These are phyloP conservation scores for Neodontobutis hainanensis DNA, from an alignment of 2,113 vertebrate genomes.

Conservation along the genomic window DNA sequence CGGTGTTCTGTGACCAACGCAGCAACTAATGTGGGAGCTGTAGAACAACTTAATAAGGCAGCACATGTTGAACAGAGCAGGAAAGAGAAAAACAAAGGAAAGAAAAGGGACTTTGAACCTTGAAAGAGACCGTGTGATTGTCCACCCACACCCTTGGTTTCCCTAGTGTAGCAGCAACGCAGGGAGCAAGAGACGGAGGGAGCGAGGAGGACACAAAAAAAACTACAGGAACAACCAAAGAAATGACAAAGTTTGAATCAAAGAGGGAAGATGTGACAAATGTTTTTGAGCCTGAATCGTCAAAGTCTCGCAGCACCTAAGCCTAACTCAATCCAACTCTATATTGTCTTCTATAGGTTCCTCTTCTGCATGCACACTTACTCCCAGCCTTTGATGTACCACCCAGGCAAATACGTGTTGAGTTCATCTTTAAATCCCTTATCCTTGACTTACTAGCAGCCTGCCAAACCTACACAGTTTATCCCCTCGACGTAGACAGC, in stretches of 20 bases:
- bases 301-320: constrained; percentile 32
- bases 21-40: constrained; percentile 26
- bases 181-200: constrained; percentile 14
- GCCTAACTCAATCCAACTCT: constrained; percentile 26
- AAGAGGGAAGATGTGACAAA: constrained; percentile 44
- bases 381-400: constrained; percentile 40
- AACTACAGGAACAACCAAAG: constrained; percentile 22
- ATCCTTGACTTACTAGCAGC: constrained; percentile 49
- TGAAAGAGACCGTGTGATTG: constrained; percentile 72
- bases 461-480: constrained; percentile 55
- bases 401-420: constrained; percentile 37
- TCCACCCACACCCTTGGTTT: constrained; percentile 64
- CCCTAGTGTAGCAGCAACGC: constrained; percentile 27
- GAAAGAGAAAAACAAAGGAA: constrained; percentile 49
- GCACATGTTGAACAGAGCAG: constrained; percentile 60
- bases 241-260: constrained; percentile 32
- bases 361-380: constrained; percentile 13
- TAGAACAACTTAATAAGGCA: constrained; percentile 68
- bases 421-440: constrained; percentile 61
- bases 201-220: constrained; percentile 1
- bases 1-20: constrained; percentile 53
- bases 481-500: constrained; percentile 43
- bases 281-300: constrained; percentile 51
- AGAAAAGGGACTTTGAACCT: constrained; percentile 68
- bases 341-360: constrained; percentile 8